Conservation (phyloP, 2,888 invertebrate genomes). For the Cremastinae sp. region DNA sequence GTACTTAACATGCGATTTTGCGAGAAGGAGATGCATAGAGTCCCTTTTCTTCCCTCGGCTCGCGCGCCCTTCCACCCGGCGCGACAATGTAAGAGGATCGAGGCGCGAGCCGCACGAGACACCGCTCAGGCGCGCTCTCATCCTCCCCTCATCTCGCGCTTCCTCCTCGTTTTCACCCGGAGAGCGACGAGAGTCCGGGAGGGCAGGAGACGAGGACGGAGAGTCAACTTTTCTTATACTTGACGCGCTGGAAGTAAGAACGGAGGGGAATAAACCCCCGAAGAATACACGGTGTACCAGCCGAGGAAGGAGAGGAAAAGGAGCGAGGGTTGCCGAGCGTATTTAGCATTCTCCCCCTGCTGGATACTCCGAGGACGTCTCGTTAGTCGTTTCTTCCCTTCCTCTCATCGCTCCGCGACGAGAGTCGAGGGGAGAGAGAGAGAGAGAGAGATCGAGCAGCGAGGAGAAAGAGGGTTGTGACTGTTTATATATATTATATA, state of each 20-base stretch:
- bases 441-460: conserved; percentile 48
- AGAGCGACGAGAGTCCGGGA: not conserved
- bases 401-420: not conserved
- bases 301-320: not conserved
- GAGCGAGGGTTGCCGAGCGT: not conserved
- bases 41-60: too few species aligned
- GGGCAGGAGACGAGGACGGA: conserved; percentile 17
- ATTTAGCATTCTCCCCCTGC: not conserved
- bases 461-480: conserved; percentile 14
- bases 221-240: too few species aligned
- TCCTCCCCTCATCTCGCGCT: too few species aligned
- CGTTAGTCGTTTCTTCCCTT: too few species aligned
- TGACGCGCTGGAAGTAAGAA: too few species aligned
- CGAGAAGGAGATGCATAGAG: too few species aligned
- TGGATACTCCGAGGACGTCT: too few species aligned
- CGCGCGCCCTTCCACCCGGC: conserved; percentile 56
- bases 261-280: not conserved
- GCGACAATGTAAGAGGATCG: conserved; percentile 67
- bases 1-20: conserved; percentile 37
- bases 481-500: too few species aligned
- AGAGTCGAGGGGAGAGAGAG: conserved; percentile 27
- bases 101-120: conserved; percentile 50
- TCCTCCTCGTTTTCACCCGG: conserved; percentile 5
- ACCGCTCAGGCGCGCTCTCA: conserved; percentile 62
- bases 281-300: conserved; percentile 33